Percentiles rank a stretch among this genome's conserved stretches.
Conservation (phyloP, 2,797 vertebrate species). For the Coregonus sp. region DNA sequence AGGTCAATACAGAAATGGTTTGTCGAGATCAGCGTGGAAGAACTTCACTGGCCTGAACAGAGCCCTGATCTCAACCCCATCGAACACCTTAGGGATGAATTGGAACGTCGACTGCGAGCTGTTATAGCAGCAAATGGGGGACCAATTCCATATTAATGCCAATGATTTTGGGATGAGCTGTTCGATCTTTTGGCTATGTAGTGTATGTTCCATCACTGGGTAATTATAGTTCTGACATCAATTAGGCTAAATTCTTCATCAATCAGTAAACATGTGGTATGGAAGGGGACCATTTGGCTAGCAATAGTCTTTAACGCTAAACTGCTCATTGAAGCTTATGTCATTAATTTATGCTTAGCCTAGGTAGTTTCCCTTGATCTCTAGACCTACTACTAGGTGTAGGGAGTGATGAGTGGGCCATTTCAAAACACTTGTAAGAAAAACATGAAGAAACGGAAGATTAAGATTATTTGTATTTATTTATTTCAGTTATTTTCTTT, state of each 20-base stretch:
- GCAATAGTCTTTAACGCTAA: not conserved
- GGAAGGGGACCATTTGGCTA: not conserved
- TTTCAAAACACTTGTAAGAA: not conserved
- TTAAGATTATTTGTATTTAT: slow-evolving; percentile 12
- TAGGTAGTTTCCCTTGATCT: not conserved
- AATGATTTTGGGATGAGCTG: too few species aligned
- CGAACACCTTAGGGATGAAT: too few species aligned
- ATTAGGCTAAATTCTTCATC: not conserved
- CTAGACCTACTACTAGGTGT: not conserved
- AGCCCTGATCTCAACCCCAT: too few species aligned
- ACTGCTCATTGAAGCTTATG: not conserved
- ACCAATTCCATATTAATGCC: too few species aligned
- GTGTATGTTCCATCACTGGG: not conserved
- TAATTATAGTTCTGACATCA: too few species aligned
- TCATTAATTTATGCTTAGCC: not conserved
- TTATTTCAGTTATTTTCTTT: slow-evolving; percentile 42
- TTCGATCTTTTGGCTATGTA: not conserved
- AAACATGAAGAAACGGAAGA: slow-evolving; percentile 4
- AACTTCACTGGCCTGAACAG: too few species aligned
- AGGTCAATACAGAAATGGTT: too few species aligned
- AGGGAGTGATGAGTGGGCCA: not conserved
- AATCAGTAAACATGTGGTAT: not conserved
- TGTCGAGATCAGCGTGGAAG: too few species aligned
- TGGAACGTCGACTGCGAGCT: too few species aligned
- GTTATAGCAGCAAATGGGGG: too few species aligned